Base-by-base conservation (phyloP, 2,113 vertebrate species). In the Illadopsis cleaveri region DNA sequence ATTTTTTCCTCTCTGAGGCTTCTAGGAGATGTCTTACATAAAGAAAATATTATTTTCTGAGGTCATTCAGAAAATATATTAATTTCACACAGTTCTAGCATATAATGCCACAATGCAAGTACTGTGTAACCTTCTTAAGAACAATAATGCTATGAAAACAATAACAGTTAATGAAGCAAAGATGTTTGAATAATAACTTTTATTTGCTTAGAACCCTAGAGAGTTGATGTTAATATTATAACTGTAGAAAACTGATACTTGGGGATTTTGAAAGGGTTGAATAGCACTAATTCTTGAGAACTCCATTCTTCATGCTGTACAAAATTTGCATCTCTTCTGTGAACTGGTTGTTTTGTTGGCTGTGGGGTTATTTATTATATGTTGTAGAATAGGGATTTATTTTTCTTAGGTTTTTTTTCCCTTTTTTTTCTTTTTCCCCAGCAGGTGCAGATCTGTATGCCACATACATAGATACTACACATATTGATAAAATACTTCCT, bases 311-410 rank as follows among this genome's bases (percentile, higher is more conserved):
- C 4, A 21, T 38, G 2, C 6, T 23, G 8, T 15, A 69, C 2
- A 65, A 28, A 82, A 37, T 31, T 40, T 57, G 1, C 7, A 42
- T 16, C 2, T 61, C 13, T 86, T 75, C 72, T 73, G 31, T 66
- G 48, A 65, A 28, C 6, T 33, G 7, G 33, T 66, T 83, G 12
- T 81, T 91, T 77, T 61, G 14, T 51, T 91, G 73, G 4, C 21
- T 83, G 48, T 48, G 57, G 8, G 5, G 0, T 3, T 70, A 71
- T 73, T 38, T 56, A 33, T 61, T 70, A 44, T 15, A 9, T 79
- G 19, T 65, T 77, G 2, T 65, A 0, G 0, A 14, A 15, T 18
- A 71, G 8, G 1, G 19, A 2, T 24, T 42, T 54, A 21, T 76
- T 66, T 68, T 44, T 15, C 10, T 64, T 62, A 40, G 2, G 3